Conservation (phyloP, 2,888 invertebrate species). For the Epistrophella euchroma region DNA sequence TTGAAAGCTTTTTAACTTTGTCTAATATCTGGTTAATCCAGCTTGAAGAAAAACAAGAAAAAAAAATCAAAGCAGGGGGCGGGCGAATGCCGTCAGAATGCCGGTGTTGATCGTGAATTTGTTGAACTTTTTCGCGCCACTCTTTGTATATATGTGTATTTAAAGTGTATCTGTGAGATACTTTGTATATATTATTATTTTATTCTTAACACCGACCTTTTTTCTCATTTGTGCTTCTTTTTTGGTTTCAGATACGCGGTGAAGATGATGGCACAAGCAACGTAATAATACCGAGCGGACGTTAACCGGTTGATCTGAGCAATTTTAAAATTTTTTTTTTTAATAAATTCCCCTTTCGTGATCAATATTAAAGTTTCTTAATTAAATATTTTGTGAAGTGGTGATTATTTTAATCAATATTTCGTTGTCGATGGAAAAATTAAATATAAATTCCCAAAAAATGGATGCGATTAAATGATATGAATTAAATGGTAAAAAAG, state of each 20-base stretch:
- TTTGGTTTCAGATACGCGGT: constrained; percentile 74
- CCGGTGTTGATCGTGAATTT: constrained; percentile 70
- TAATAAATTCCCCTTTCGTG: neutral
- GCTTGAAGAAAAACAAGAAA: constrained; percentile 7
- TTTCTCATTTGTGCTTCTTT: constrained; percentile 67
- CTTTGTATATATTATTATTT: constrained; percentile 32
- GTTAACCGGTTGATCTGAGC: constrained; percentile 65
- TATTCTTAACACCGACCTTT: constrained; percentile 69
- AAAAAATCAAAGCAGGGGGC: constrained; percentile 10
- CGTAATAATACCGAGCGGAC: constrained; percentile 70
- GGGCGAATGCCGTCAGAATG: constrained; percentile 39
- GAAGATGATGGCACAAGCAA: constrained; percentile 71
- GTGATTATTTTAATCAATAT: constrained; percentile 1
- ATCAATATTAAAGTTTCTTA: neutral
- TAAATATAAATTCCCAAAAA: constrained; percentile 49
- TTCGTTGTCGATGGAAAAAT: constrained; percentile 29
- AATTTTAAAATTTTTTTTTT: constrained; percentile 7
- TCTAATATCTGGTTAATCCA: constrained; percentile 43
- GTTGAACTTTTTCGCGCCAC: constrained; percentile 69
- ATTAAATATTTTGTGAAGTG: constrained; percentile 40
- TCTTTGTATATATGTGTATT: neutral
- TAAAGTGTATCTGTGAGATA: constrained; percentile 20
- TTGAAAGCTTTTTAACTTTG: constrained; percentile 53
- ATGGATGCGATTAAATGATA: constrained; percentile 46
- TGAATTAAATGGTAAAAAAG: constrained; percentile 58